These are phyloP conservation scores for Salvelinus sp. DNA, from an alignment of 2,113 vertebrate species.

Conservation along the genomic window DNA sequence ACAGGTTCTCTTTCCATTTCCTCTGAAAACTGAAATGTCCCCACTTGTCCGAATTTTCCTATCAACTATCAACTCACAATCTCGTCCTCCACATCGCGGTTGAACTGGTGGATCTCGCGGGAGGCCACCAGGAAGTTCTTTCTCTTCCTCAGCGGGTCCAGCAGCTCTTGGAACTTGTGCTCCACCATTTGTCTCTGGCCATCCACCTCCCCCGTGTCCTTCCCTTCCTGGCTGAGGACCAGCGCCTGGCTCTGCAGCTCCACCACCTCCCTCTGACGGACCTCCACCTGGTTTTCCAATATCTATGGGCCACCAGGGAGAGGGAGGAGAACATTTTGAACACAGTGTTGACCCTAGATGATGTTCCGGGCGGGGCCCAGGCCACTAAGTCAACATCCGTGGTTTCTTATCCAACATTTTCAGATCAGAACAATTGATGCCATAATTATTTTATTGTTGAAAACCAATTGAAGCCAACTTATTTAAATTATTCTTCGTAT, in stretches of 20 bases:
- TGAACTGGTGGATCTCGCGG: constrained; percentile 94
- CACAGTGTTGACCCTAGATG: too few species aligned
- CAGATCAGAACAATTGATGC: too few species aligned
- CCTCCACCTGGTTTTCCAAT: constrained; percentile 97
- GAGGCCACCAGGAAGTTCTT: constrained; percentile 88
- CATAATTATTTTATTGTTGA: too few species aligned
- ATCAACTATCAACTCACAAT: constrained; percentile 75
- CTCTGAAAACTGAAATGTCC: too few species aligned
- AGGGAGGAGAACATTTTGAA: not conserved
- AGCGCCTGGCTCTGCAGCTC: constrained; percentile 91
- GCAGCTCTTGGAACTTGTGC: constrained; percentile 85
- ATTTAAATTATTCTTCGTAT: too few species aligned
- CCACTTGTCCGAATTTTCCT: too few species aligned
- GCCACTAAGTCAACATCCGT: too few species aligned
- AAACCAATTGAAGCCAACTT: too few species aligned
- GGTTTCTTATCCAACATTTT: too few species aligned
- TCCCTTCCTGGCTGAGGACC: constrained; percentile 88
- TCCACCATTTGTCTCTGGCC: constrained; percentile 84
- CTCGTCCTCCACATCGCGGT: constrained; percentile 93
- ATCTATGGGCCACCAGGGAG: constrained; percentile 72
- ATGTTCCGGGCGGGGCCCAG: too few species aligned
- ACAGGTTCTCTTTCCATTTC: too few species aligned
- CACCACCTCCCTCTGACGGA: constrained; percentile 92
- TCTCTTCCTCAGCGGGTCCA: constrained; percentile 84
- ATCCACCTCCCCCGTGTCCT: constrained; percentile 90